Conservation (phyloP, 2,113 vertebrate species). For the Ochotona curzoniae region DNA sequence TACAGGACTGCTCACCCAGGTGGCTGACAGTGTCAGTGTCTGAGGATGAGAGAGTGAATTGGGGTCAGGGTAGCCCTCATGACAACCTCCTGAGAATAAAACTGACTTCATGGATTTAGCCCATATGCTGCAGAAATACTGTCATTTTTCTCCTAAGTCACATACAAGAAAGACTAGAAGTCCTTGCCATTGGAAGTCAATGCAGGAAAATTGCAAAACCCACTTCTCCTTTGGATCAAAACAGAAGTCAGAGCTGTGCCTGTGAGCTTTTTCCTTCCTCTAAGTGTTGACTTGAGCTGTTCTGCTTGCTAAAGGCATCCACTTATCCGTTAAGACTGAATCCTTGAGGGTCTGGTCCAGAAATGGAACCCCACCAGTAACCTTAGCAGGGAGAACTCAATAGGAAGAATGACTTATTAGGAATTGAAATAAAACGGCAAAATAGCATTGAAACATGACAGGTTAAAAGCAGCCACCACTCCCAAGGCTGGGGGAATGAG, state of each 20-base stretch:
- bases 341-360: not conserved
- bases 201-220: not conserved
- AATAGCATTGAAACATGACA: not conserved
- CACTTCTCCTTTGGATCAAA: not conserved
- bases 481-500: not conserved
- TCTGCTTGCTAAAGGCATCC: not conserved
- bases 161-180: not conserved
- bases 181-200: not conserved
- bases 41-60: not conserved
- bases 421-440: not conserved
- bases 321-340: not conserved
- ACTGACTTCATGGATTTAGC: not conserved
- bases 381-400: slow-evolving; percentile 30
- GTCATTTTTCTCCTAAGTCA: not conserved
- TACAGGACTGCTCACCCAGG: not conserved
- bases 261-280: not conserved
- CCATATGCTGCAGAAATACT: not conserved
- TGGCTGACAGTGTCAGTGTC: too few species aligned
- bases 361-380: not conserved
- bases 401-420: slow-evolving; percentile 52
- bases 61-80: not conserved
- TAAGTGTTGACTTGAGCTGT: not conserved
- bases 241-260: not conserved
- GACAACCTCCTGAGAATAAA: not conserved
- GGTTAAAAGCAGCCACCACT: not conserved